Base-by-base conservation (phyloP, 2,888 invertebrate genomes). In the Ectemnius lituratus region DNA sequence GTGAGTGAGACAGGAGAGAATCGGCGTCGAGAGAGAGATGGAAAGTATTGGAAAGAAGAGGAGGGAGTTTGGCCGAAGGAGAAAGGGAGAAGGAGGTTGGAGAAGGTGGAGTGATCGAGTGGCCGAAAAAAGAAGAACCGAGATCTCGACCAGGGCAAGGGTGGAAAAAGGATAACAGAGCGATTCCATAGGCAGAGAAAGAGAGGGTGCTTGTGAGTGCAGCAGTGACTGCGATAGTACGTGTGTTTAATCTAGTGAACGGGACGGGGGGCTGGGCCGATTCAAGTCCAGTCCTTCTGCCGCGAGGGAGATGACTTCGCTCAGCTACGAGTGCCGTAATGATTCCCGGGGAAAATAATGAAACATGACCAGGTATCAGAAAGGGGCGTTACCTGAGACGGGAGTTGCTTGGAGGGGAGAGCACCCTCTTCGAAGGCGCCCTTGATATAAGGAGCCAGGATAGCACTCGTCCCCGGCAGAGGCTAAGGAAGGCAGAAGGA, bases 301-400 rank as follows among this genome's bases (percentile, higher is more conserved):
- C 68, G 74, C 80, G 81, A 80, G 84, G 79, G 82, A 84, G 85
- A 87, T 85, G 87, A 84, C 82, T 86, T 78, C 75, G 71, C 77
- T 79, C 8, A 37, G 37, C 37, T 37, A 37, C 37, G 37, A 37
- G 37, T 37, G 81, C 83, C 85, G 86, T 88, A 88, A 88, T 88
- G 88, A 89, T 88, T 85, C 83, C 84, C 76, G 80, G 85, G 84
- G 81, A 81, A 87, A 88, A 88, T 88, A 88, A 89, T 88, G 88
- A 89, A 88, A 88, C 88, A 87, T 85, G 87, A 88, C 82, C 84
- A 80, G 81, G 84, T 85, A 85, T 88, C 86, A 82, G 84, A 84
- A 85, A 87, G 86, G 86, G 88, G 88, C 88, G 87, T 84, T 81
- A 75, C 85, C 75, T 67, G 52, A 6, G 2, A 2, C n/a, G 47